Percentiles rank a stretch among this genome's conserved stretches.
These are phyloP conservation scores for Drosophila birchii DNA, from an alignment of 2,888 invertebrate species.

Conservation along the genomic window DNA sequence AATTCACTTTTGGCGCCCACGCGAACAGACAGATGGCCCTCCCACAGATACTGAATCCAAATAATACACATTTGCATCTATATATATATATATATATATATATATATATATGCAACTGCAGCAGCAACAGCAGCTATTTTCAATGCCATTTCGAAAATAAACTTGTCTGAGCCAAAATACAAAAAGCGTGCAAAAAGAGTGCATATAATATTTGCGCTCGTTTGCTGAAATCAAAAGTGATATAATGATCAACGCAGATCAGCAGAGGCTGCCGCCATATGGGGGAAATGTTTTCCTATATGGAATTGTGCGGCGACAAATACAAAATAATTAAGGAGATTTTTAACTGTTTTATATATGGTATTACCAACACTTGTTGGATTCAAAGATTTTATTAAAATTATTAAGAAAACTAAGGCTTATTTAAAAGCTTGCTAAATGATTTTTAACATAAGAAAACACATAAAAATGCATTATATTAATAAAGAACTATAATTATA, in stretches of 20 bases:
- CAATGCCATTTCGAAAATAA: constrained; percentile 37
- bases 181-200: constrained; percentile 4
- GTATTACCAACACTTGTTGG: neutral
- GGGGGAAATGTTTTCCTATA: neutral
- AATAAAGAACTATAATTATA: no score
- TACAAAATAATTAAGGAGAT: neutral
- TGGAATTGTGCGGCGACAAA: constrained; percentile 6
- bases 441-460: neutral
- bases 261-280: neutral
- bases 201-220: neutral
- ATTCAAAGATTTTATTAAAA: neutral
- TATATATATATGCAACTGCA: constrained; percentile 22
- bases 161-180: constrained; percentile 5
- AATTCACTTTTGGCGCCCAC: constrained; percentile 38
- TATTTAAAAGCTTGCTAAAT: neutral
- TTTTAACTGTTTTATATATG: neutral
- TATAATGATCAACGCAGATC: constrained; percentile 30
- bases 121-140: constrained; percentile 20
- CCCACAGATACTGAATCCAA: constrained; percentile 14
- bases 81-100: neutral
- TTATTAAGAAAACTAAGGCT: neutral
- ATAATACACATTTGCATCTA: constrained; percentile 21
- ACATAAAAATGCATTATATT: neutral
- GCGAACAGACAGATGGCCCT: constrained; percentile 26
- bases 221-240: constrained; percentile 35